Base-by-base conservation (phyloP, 2,888 invertebrate species). In the Torymus auratus region DNA sequence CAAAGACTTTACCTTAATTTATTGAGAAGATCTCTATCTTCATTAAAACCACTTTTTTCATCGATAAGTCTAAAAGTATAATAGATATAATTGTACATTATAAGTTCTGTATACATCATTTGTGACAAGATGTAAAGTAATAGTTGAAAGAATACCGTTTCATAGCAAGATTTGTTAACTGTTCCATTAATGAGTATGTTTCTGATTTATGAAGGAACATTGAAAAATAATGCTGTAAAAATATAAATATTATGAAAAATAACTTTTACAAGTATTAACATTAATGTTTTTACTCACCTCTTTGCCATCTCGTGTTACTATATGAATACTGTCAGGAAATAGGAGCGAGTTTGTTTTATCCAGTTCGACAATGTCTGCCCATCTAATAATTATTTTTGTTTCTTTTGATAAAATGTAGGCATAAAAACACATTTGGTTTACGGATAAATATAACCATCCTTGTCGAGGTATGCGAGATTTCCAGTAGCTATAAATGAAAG, bases 361-460 rank as follows among this genome's bases (percentile, higher is more conserved):
- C 28, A 97, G 92, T 86, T 95, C 96, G 1, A 95, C 95, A 73
- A 98, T 95, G 88, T 98, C 98, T 2, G 96, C 95, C 97, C 98
- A 98, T 86, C 97, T 93, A 78, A 99, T 94, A 84, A 96, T 95
- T 68, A 98, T 93, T 87, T 96, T 96, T 4, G 96, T 97, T 90
- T 98, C 97, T 80, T 94, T 95, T 11, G 98, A 98, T 91, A 99
- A 93, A 88, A 99, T 95, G 89, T 96, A 98, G 0, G 99, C 97
- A 91, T 99, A 96, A 92, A 99, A 99, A 89, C 98, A 98, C 90
- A 99, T 93, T 91, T 98, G 97, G 90, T 98, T 97, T 55, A 99
- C 95, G 20, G 98, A 98, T n/a, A 99, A 93, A 89, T 99, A 99
- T 89, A 99, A 93, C 95, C 98, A 97, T 53, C 99, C 99, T 92